Conservation (phyloP, 2,113 vertebrate species). For the Trachemys scripta region DNA sequence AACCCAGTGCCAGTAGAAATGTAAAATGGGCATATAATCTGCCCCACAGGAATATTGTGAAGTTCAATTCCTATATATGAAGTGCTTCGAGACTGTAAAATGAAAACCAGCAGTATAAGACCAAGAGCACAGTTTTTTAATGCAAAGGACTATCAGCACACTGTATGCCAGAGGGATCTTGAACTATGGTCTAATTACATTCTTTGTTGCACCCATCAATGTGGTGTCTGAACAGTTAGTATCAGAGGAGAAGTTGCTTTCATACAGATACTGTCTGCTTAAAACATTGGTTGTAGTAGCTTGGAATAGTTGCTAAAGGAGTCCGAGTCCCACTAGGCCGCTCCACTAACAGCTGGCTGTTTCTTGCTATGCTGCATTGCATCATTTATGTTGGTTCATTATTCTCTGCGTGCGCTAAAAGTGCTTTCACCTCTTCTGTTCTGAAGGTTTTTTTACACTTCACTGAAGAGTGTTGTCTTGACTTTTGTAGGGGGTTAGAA, state of each 20-base stretch:
- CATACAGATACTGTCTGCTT: background rate
- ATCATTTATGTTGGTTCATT: background rate
- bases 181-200: background rate
- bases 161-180: background rate
- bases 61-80: background rate
- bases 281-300: background rate
- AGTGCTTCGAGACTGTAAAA: background rate
- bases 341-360: background rate
- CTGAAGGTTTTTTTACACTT: background rate
- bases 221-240: background rate
- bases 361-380: background rate
- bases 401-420: background rate
- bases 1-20: slow-evolving; percentile 38
- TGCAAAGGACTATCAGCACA: background rate
- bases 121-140: background rate
- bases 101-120: background rate
- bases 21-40: background rate
- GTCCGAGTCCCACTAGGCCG: background rate
- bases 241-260: rapidly evolving
- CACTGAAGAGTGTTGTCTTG: background rate
- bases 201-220: background rate
- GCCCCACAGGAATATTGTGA: background rate
- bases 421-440: background rate
- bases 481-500: background rate
- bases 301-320: background rate